phyloP scores from a whole-genome alignment of 1,140 invertebrate species.

The Dreissena polymorpha region DNA sequence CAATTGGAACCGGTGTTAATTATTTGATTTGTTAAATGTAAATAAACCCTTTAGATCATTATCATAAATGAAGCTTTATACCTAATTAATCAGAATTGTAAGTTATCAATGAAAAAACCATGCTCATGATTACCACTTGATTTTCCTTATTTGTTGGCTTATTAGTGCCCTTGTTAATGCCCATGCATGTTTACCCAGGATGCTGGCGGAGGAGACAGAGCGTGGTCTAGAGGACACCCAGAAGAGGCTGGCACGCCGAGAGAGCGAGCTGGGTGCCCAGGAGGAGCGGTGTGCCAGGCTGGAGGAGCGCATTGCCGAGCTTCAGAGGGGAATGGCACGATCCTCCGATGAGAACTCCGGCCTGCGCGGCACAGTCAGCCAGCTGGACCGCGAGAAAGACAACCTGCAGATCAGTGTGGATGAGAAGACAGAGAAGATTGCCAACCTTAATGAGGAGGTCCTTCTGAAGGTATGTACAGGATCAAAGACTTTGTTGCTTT shows the following conservation, averaged over 20 bases:
- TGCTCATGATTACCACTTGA: no score
- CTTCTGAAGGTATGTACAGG: conserved; percentile 67
- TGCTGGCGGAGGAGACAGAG: conserved; percentile 77
- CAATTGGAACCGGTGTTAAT: no score
- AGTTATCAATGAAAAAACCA: no score
- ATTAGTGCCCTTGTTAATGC: no score
- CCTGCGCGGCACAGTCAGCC: conserved; percentile 70
- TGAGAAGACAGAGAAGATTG: conserved; percentile 77
- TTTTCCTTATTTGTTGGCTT: no score
- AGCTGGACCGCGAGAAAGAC: conserved; percentile 78
- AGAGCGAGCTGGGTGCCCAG: conserved; percentile 70
- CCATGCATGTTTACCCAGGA: conserved; percentile 58
- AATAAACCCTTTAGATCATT: no score
- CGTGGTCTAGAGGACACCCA: conserved; percentile 73
- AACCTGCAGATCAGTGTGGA: conserved; percentile 76
- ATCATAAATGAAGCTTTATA: no score
- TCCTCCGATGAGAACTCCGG: conserved; percentile 72
- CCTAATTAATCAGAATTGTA: no score
- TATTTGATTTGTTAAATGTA: no score
- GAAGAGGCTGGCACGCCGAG: conserved; percentile 67
- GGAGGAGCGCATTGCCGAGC: conserved; percentile 70
- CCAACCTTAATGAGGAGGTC: conserved; percentile 69
- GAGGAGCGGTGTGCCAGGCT: conserved; percentile 67
- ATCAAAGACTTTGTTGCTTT: no score
- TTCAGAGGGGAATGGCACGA: conserved; percentile 58